phyloP scores from a whole-genome alignment of 2,888 invertebrate species.

The Tetheella fluctuosa region DNA sequence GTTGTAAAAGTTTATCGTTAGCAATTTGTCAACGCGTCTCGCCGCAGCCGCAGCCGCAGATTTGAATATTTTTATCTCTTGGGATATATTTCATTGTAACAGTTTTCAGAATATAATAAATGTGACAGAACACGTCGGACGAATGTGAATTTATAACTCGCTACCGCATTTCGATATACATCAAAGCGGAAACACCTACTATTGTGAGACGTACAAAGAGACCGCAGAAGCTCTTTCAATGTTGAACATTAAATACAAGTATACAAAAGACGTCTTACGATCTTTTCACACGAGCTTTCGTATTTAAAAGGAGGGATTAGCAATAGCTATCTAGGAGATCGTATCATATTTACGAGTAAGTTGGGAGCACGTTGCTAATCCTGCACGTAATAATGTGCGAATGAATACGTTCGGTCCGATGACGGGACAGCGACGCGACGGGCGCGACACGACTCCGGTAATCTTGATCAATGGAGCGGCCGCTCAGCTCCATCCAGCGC shows the following conservation, averaged over 20 bases:
- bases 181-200: slow-evolving; percentile 5
- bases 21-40: slow-evolving; percentile 52
- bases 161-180: neutral
- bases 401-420: neutral
- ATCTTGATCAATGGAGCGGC: slow-evolving; percentile 12
- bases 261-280: slow-evolving; percentile 3
- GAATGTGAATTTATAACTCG: slow-evolving; percentile 9
- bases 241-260: neutral
- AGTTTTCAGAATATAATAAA: slow-evolving; percentile 17
- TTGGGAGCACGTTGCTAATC: slow-evolving; percentile 8
- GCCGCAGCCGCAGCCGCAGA: slow-evolving; percentile 34
- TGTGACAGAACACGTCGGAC: slow-evolving; percentile 5
- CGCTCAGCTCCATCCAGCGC: neutral
- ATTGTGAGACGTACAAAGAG: slow-evolving; percentile 10
- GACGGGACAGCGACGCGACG: neutral
- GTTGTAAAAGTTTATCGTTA: slow-evolving; percentile 55
- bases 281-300: slow-evolving; percentile 11
- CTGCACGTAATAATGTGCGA: slow-evolving; percentile 5
- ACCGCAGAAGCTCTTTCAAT: slow-evolving; percentile 7
- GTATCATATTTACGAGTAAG: slow-evolving; percentile 11
- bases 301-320: slow-evolving; percentile 10
- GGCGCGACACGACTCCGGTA: neutral
- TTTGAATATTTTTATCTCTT: slow-evolving; percentile 42
- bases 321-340: slow-evolving; percentile 10
- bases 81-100: slow-evolving; percentile 27